Conservation (phyloP, 2,113 vertebrate genomes). For the Leucopsar rothschildi region DNA sequence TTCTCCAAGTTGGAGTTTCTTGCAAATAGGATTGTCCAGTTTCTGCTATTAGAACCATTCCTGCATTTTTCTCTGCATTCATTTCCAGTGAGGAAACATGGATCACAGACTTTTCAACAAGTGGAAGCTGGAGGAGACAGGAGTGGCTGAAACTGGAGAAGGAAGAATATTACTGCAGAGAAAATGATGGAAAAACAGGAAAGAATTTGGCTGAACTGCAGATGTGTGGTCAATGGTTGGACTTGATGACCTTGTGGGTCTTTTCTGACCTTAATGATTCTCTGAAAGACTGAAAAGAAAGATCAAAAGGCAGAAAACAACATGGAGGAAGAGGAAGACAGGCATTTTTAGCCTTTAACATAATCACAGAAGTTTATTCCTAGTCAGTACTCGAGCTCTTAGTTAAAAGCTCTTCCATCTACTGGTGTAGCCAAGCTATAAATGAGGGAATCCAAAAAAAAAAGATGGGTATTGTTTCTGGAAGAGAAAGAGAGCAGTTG, state of each 20-base stretch:
- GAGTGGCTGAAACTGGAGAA: not conserved
- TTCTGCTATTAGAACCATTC: not conserved
- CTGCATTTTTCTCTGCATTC: not conserved
- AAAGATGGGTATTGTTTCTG: not conserved
- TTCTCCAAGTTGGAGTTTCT: not conserved
- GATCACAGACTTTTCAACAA: not conserved
- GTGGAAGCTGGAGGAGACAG: not conserved
- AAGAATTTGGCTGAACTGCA: not conserved
- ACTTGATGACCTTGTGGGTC: accelerated
- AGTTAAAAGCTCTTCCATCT: not conserved
- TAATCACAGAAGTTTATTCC: not conserved
- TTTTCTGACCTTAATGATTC: not conserved
- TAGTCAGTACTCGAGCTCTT: not conserved
- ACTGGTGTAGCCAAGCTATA: not conserved
- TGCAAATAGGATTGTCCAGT: not conserved
- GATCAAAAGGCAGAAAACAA: not conserved
- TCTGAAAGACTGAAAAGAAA: not conserved
- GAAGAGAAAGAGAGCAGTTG: not conserved
- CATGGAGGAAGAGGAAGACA: not conserved
- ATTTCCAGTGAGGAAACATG: not conserved
- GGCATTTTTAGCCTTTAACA: not conserved
- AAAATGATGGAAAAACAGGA: not conserved
- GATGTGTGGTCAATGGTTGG: not conserved
- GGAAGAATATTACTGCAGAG: not conserved
- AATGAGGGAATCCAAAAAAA: not conserved